Base-by-base conservation (phyloP, 2,113 vertebrate genomes). In the human region DNA sequence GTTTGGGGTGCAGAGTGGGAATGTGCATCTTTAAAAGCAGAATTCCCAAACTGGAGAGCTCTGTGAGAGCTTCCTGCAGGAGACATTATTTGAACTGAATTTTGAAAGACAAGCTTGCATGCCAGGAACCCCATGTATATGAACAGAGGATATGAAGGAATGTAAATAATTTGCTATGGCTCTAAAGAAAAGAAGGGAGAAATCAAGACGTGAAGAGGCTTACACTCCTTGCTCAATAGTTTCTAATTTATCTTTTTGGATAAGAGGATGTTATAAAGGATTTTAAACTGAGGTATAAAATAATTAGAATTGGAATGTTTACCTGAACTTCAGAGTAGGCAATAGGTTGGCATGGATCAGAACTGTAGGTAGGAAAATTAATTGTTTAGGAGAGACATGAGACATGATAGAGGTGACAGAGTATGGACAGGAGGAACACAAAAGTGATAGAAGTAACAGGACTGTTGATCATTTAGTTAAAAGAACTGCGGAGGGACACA, bases 81-180 rank as follows among this genome's bases (percentile, higher is more conserved):
- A 50, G 35, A n/a, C 3, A 20, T 38, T 90, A 32, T 61, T 80
- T 80, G 43, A 79, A 43, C 43, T 90, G 30, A 90, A 90, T 57
- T 66, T 50, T 66, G 35, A 50, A 38, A 90, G 52, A 76, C 11
- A 61, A 80, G 40, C 17, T 50, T 66, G 45, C 22, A 66, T 18
- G 4, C 6, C 35, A 38, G 43, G 48, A 4, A 3, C 4, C 6
- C 13, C 13, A 10, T 12, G 6, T 4, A 52, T 6, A 52, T 30
- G 30, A 48, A 30, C 23, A 8, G 5, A 66, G 4, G 75, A 64
- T 10, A 43, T 17, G n/a, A 20, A 83, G 23, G 23, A 50, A 20
- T 66, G 27, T 35, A 38, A 18, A 79, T 66, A 30, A 27, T 38
- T 48, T 64, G 20, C 8, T 32, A 38, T 13, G 16, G 5, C 57